Evolutionary conservation across 2,888 invertebrate genomes (phyloP).

Genomic region (Rotaria magnacalcarata): DNA sequence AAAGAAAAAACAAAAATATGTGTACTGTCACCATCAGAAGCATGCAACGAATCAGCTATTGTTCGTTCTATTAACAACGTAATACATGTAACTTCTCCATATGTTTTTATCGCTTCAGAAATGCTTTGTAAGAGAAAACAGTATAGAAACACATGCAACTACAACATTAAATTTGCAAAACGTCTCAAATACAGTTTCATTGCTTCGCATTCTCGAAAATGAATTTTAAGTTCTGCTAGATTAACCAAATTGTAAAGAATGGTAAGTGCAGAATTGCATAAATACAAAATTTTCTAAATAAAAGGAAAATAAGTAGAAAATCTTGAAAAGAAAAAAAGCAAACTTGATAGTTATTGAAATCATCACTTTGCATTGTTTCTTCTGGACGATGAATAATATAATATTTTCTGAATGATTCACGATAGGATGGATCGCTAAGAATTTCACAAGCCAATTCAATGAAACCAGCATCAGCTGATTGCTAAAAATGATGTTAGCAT

Average conservation of each 20-base stretch:
- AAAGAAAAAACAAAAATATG: background rate
- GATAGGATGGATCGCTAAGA: slow-evolving; percentile 2
- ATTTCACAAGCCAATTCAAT: slow-evolving; percentile 21
- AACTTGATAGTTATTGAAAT: slow-evolving; percentile 33
- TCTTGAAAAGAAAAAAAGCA: too few species aligned
- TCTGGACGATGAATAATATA: background rate
- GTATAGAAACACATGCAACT: background rate
- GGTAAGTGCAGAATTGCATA: background rate
- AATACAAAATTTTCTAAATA: background rate
- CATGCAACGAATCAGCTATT: background rate
- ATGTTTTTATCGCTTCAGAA: background rate
- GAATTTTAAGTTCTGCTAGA: slow-evolving; percentile 28
- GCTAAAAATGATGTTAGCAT: background rate
- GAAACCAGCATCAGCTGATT: slow-evolving; percentile 26
- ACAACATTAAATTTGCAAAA: too few species aligned
- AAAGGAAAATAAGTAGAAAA: too few species aligned
- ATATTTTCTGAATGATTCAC: slow-evolving; percentile 17
- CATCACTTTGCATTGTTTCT: slow-evolving; percentile 17
- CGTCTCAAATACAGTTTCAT: too few species aligned
- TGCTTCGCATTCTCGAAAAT: slow-evolving; percentile 30
- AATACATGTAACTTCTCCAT: too few species aligned
- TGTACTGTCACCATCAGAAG: background rate
- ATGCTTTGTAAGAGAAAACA: background rate
- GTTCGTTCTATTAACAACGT: background rate
- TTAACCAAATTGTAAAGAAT: slow-evolving; percentile 5